Evolutionary conservation across 2,888 invertebrate species (phyloP), one percentile per base, ranked within the genome.

Genomic region (Epicampocera succincta): DNA sequence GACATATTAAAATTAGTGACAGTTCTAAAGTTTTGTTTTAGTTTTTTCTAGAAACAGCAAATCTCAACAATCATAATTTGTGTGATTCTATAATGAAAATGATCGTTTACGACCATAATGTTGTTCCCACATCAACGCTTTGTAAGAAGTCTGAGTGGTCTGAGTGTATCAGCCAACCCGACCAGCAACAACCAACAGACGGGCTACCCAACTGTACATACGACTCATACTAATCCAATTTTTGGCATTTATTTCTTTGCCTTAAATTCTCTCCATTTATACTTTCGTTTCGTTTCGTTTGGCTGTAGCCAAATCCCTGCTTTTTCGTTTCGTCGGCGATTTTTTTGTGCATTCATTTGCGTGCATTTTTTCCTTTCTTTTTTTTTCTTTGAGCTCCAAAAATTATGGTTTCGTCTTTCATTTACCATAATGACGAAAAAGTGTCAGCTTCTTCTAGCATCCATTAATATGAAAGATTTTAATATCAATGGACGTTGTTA

Each of bases 381-480:
- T n/a, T n/a, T n/a, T n/a, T n/a, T n/a, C n/a, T n/a, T n/a, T n/a
- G n/a, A 33, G n/a, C 13, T 52, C 40, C 54, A 38, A 78, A 81
- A 82, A 82, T 74, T 82, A 82, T 82, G 82, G 82, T 82, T 82
- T 87, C 88, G 80, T 83, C 80, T 83, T 79, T 83, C 79, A 83
- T 83, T 87, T 88, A 85, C 87, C 84, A 87, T 89, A 89, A 89
- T 88, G 88, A 88, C 88, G 88, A 88, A 89, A 88, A 89, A 88
- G 88, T 89, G 88, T 88, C 88, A 88, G 87, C 87, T 85, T 89
- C 88, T 89, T 88, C 84, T 85, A 85, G 85, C 85, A 86, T 82
- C 69, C 82, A 84, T 82, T 82, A 74, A 74, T 78, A 74, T 81
- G 81, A 83, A 83, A 81, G 83, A 83, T 83, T 81, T 77, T 84